These are phyloP conservation scores for Coccyzus lansbergi DNA, from an alignment of 2,797 vertebrate species.

Conservation along the genomic window DNA sequence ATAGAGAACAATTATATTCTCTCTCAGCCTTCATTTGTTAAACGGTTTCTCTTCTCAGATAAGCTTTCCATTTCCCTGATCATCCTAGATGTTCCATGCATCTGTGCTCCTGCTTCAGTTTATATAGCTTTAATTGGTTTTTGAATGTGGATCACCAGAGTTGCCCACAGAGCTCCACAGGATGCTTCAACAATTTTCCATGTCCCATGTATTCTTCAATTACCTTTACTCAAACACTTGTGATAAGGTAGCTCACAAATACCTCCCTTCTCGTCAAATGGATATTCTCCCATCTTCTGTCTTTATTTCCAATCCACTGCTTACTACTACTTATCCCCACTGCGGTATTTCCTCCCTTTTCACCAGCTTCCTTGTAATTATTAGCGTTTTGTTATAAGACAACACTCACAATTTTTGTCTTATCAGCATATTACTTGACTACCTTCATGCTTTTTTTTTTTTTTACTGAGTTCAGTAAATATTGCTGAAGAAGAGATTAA, in stretches of 20 bases:
- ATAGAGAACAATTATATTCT: conserved; percentile 39
- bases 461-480: background rate
- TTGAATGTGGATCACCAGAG: background rate
- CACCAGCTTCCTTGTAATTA: background rate
- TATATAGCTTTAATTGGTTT: background rate
- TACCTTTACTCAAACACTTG: background rate
- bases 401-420: background rate
- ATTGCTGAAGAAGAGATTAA: background rate
- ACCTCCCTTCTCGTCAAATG: background rate
- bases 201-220: background rate
- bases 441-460: background rate
- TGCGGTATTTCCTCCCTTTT: background rate
- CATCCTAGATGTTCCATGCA: background rate
- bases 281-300: background rate
- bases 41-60: conserved; percentile 13
- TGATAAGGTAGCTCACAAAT: background rate
- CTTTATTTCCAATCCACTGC: background rate
- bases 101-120: background rate
- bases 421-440: background rate
- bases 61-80: conserved; percentile 4
- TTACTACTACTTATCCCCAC: background rate
- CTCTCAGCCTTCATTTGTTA: conserved; percentile 43
- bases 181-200: background rate
- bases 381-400: background rate
- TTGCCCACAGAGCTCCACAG: background rate